Conservation (phyloP, 2,888 invertebrate genomes). For the Synanthedon vespiformis region DNA sequence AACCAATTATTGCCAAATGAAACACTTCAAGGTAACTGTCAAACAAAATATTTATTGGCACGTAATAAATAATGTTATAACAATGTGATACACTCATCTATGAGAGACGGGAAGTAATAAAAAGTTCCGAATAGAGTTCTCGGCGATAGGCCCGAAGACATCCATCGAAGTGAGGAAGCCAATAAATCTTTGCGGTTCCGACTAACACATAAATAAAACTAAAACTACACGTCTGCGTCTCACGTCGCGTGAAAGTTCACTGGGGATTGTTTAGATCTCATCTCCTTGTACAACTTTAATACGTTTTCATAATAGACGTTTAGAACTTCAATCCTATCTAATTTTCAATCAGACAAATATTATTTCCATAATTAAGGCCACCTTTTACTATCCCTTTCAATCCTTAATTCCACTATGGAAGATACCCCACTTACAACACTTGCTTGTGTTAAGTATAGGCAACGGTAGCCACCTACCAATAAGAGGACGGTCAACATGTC, state of each 20-base stretch:
- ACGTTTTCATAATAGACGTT: too few species aligned
- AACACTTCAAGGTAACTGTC: conserved; percentile 11
- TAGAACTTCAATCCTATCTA: too few species aligned
- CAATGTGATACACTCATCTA: conserved; percentile 22
- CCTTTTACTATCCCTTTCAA: too few species aligned
- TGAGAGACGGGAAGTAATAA: conserved; percentile 23
- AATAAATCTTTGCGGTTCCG: conserved; percentile 51
- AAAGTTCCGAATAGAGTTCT: conserved; percentile 32
- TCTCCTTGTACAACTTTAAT: conserved; percentile 11
- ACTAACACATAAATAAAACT: conserved; percentile 46
- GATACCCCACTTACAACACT: too few species aligned
- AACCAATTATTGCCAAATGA: too few species aligned
- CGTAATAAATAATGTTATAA: conserved; percentile 31
- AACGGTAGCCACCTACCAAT: too few species aligned
- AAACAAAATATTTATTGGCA: conserved; percentile 36
- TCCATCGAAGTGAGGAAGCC: conserved; percentile 45
- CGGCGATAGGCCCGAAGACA: conserved; percentile 30
- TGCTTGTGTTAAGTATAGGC: too few species aligned
- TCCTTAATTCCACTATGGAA: too few species aligned
- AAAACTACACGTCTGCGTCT: conserved; percentile 27
- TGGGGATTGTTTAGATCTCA: conserved; percentile 23
- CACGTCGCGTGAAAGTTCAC: conserved; percentile 37
- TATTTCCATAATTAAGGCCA: too few species aligned
- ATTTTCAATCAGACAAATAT: too few species aligned
- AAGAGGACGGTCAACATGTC: too few species aligned